Conservation (phyloP, 2,113 vertebrate genomes). For the Vidua chalybeata region DNA sequence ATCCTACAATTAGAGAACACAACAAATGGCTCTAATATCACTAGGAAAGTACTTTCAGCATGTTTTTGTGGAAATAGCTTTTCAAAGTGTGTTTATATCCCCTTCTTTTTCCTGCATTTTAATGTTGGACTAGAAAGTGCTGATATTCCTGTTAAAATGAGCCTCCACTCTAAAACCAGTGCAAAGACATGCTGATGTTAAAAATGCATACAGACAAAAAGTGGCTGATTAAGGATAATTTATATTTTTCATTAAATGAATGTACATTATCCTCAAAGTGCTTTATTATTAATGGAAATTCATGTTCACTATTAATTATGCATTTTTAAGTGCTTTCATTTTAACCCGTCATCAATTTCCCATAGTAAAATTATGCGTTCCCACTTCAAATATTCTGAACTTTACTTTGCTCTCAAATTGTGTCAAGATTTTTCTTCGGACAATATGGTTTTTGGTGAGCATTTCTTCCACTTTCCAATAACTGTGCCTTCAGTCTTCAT, state of each 20-base stretch:
- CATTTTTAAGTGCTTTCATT: slow-evolving; percentile 22
- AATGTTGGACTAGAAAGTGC: slow-evolving; percentile 30
- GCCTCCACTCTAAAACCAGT: background rate
- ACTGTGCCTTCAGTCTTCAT: background rate
- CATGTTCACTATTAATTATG: slow-evolving; percentile 25
- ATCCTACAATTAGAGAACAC: background rate
- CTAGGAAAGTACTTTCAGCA: background rate
- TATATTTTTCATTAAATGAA: slow-evolving; percentile 44
- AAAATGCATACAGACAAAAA: slow-evolving; percentile 4
- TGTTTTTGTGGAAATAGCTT: slow-evolving; percentile 48
- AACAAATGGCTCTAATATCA: background rate
- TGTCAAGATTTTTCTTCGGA: slow-evolving; percentile 6
- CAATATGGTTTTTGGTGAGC: background rate
- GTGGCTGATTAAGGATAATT: slow-evolving; percentile 12
- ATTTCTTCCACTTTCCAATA: background rate
- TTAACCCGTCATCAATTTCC: slow-evolving; percentile 24
- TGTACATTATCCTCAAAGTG: background rate
- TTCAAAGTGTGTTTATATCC: slow-evolving; percentile 50
- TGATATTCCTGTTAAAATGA: background rate
- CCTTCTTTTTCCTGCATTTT: slow-evolving; percentile 47
- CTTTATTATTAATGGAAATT: slow-evolving; percentile 34
- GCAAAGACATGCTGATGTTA: background rate
- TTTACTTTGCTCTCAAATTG: slow-evolving; percentile 35
- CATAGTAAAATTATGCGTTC: slow-evolving; percentile 6
- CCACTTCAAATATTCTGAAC: background rate